phyloP scores from a whole-genome alignment of 2,113 vertebrate genomes.

The Struthidea cinerea region DNA sequence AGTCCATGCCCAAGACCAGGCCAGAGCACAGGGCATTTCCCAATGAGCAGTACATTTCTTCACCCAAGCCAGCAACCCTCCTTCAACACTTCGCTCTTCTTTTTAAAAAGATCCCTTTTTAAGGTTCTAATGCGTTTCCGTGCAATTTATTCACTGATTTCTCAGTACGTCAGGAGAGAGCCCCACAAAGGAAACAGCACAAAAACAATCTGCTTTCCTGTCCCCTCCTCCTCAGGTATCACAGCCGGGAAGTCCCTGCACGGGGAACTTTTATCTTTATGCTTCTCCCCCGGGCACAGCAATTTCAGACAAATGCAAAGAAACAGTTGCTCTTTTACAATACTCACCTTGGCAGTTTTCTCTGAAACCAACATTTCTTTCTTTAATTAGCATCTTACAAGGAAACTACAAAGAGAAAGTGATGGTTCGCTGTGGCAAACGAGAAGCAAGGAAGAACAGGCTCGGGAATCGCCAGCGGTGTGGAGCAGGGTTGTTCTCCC shows the following conservation, averaged over 20 bases:
- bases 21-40: neutral
- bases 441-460: neutral
- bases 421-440: neutral
- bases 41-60: neutral
- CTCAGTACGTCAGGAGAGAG: neutral
- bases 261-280: rapidly evolving
- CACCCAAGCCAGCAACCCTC: neutral
- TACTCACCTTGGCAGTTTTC: neutral
- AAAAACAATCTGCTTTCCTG: neutral
- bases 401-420: neutral
- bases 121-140: neutral
- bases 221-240: neutral
- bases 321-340: neutral
- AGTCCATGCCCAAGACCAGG: neutral
- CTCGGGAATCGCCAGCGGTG: rapidly evolving
- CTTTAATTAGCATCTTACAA: neutral
- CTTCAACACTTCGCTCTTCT: neutral
- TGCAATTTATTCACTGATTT: neutral
- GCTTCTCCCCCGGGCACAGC: neutral
- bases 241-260: neutral
- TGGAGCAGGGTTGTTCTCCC: neutral
- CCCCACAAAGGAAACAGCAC: neutral
- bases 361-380: neutral
- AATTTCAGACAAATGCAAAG: neutral
- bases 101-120: neutral